Conservation (phyloP, 2,888 invertebrate genomes). For the Drosophila neotestacea region DNA sequence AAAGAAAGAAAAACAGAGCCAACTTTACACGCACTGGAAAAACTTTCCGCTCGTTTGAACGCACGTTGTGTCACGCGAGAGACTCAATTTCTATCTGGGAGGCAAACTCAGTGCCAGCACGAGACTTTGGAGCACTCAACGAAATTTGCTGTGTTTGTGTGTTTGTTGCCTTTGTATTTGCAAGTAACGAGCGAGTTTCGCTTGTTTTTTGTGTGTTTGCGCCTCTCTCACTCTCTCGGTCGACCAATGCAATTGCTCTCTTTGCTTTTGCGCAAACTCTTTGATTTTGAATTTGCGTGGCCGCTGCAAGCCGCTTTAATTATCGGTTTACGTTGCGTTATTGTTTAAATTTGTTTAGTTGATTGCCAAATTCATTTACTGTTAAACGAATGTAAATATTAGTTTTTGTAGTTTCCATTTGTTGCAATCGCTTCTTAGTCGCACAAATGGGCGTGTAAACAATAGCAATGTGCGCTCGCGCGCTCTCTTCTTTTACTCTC, state of each 20-base stretch:
- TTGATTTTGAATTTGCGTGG: constrained; percentile 30
- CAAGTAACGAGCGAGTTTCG: constrained; percentile 38
- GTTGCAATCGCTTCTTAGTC: constrained; percentile 21
- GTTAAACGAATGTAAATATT: constrained; percentile 31
- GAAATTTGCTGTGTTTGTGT: constrained; percentile 38
- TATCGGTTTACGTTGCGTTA: constrained; percentile 17
- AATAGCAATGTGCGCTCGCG: constrained; percentile 70
- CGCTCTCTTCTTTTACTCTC: constrained; percentile 64
- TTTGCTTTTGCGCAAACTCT: constrained; percentile 67
- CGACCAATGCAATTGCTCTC: constrained; percentile 34
- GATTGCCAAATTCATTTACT: constrained; percentile 42
- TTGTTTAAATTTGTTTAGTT: constrained; percentile 29
- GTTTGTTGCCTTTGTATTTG: constrained; percentile 17
- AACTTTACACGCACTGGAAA: constrained; percentile 51
- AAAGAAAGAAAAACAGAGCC: constrained; percentile 65
- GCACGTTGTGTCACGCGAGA: constrained; percentile 79
- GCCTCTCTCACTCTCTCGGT: constrained; percentile 17
- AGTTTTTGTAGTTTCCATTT: constrained; percentile 8
- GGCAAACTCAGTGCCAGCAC: constrained; percentile 50
- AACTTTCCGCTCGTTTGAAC: constrained; percentile 75
- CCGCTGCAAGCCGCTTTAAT: constrained; percentile 36
- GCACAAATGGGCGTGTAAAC: constrained; percentile 71
- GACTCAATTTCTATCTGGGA: constrained; percentile 77
- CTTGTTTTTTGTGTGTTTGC: constrained; percentile 31
- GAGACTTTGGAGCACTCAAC: constrained; percentile 60